These are phyloP conservation scores for Chaunax sp. DNA, from an alignment of 2,797 vertebrate species.

Conservation along the genomic window DNA sequence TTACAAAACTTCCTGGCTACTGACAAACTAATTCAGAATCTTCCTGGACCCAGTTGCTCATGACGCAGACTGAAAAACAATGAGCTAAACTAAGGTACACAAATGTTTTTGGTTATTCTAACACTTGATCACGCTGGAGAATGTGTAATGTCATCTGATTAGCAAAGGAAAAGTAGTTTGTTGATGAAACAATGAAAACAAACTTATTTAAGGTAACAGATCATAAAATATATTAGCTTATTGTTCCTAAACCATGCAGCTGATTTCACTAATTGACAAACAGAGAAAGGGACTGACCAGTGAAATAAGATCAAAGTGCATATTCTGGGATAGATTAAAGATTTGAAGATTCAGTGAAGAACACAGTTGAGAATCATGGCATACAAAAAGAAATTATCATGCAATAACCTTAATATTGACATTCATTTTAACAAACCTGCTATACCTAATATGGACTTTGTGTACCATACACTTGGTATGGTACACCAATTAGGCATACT, in stretches of 20 bases:
- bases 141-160: slow-evolving; percentile 50
- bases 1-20: no score
- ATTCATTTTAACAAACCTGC: not conserved
- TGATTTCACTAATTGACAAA: slow-evolving; percentile 8
- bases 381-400: slow-evolving; percentile 1
- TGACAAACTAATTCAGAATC: slow-evolving; percentile 3
- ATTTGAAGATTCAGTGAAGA: no score
- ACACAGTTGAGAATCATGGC: slow-evolving; percentile 7
- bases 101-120: no score
- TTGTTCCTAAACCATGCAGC: slow-evolving; percentile 1
- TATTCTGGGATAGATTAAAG: no score
- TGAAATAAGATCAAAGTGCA: not conserved
- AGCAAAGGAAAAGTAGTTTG: slow-evolving; percentile 32
- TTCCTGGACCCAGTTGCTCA: not conserved
- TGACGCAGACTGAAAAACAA: slow-evolving; percentile 19
- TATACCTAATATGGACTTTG: not conserved
- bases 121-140: slow-evolving; percentile 49
- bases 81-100: no score
- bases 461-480: no score
- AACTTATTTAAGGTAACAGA: slow-evolving; percentile 37
- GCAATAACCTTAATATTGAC: not conserved
- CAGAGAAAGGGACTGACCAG: not conserved
- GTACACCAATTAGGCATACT: not conserved
- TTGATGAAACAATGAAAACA: slow-evolving; percentile 44
- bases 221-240: slow-evolving; percentile 16